phyloP scores from a whole-genome alignment of 2,888 invertebrate genomes.

The Pherbina coryleti region DNA sequence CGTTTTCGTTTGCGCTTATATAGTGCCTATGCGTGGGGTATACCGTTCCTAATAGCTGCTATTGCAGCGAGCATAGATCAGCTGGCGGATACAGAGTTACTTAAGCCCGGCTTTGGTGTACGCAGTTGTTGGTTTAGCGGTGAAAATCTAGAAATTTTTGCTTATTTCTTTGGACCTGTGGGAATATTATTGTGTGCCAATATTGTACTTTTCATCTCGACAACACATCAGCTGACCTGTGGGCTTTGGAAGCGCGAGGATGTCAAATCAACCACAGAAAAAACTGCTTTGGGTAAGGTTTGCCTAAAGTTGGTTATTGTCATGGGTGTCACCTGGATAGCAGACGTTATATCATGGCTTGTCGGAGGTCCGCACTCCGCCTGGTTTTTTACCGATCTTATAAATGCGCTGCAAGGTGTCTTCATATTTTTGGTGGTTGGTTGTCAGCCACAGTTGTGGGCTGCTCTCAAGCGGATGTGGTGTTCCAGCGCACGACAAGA shows the following conservation, averaged over 20 bases:
- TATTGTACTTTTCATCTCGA: constrained; percentile 82
- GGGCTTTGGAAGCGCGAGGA: constrained; percentile 90
- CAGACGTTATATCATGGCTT: constrained; percentile 87
- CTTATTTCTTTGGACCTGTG: constrained; percentile 88
- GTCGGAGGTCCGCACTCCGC: constrained; percentile 83
- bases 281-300: constrained; percentile 85
- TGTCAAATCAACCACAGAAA: constrained; percentile 85
- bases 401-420: constrained; percentile 89
- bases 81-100: constrained; percentile 73
- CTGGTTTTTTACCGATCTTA: constrained; percentile 87
- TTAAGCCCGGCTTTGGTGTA: constrained; percentile 84
- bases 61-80: constrained; percentile 81
- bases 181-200: constrained; percentile 84
- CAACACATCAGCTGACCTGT: constrained; percentile 87
- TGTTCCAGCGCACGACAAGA: constrained; percentile 73
- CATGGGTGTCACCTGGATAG: constrained; percentile 84
- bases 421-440: constrained; percentile 91
- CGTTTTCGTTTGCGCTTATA: constrained; percentile 83
- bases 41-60: constrained; percentile 81
- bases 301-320: constrained; percentile 88
- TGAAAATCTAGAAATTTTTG: constrained; percentile 80
- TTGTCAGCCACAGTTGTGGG: constrained; percentile 86
- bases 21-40: constrained; percentile 88
- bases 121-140: constrained; percentile 85
- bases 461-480: constrained; percentile 77